A percentile compares a stretch with the other conserved stretches of the same genome.
phyloP scores from a whole-genome alignment of 2,113 vertebrate genomes.

The Gymnarchus niloticus region DNA sequence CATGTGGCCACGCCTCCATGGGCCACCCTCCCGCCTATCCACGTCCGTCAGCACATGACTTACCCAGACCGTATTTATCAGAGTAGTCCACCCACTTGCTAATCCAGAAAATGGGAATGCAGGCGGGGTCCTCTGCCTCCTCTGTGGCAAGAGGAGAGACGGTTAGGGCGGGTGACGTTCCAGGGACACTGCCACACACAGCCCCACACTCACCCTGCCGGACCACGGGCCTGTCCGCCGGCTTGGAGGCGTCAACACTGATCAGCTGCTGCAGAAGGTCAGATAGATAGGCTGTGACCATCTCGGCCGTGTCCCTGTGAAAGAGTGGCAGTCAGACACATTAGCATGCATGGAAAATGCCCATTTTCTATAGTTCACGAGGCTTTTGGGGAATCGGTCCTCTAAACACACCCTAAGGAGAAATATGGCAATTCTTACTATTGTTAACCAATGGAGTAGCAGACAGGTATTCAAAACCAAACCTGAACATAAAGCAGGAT shows the following conservation, averaged over 20 bases:
- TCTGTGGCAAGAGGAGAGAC: slow-evolving; percentile 56
- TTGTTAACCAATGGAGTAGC: too few relatives aligned
- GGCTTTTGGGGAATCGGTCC: background rate
- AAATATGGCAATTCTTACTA: too few relatives aligned
- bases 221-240: slow-evolving; percentile 65
- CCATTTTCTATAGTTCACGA: background rate
- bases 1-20: background rate
- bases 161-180: background rate
- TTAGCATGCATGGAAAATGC: background rate
- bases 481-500: background rate
- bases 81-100: slow-evolving; percentile 99
- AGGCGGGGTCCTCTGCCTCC: slow-evolving; percentile 95
- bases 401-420: background rate
- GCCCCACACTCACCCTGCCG: slow-evolving; percentile 69
- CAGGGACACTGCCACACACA: too few relatives aligned
- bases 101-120: slow-evolving; percentile 97
- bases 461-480: too few relatives aligned
- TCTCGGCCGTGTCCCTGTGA: slow-evolving; percentile 57
- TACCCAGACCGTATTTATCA: slow-evolving; percentile 94
- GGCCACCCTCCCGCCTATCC: too few relatives aligned
- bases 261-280: slow-evolving; percentile 84
- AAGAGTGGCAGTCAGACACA: background rate
- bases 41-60: slow-evolving; percentile 15
- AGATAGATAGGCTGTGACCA: slow-evolving; percentile 57
- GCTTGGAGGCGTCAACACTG: slow-evolving; percentile 67